Evolutionary conservation across 2,888 invertebrate species (phyloP), one percentile per base, ranked within the genome.

Genomic region (Orgyia antiqua): DNA sequence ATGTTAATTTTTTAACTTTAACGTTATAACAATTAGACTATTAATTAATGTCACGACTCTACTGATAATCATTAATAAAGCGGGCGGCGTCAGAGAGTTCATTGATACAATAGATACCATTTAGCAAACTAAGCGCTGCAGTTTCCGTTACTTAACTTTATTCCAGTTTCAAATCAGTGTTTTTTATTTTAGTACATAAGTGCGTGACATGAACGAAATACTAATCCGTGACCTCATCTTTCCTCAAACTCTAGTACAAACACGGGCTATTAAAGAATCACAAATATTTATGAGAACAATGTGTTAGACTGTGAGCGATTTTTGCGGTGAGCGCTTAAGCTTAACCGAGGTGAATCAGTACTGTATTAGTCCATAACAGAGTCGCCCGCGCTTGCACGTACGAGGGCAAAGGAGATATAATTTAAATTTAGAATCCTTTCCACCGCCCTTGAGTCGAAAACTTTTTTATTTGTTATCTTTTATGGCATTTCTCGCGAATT

Each of bases 361-460:
- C 63, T 66, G 70, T 68, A 75, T 79, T 74, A 80, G 80, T 65
- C 77, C 73, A 83, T 83, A 83, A 61, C 67, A 70, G 70, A 72
- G 73, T 55, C 79, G 84, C 80, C 46, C 84, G 84, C 80, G 83
- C 78, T 65, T 65, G 58, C 54, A 59, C 66, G 67, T 49, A 52
- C 42, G 48, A 52, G 39, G 60, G 62, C 68, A 61, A 71, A 69
- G 64, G 63, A 72, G 60, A 66, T 57, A 64, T 64, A 15, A 78
- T 79, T 82, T 83, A 83, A 79, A 83, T 75, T 80, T 80, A 80
- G 77, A 78, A 75, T 69, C 66, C 69, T 66, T 73, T 62, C 63
- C 59, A 60, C 50, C 59, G 69, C 73, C 72, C 71, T 72, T 74
- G 71, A 53, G 45, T 58, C 58, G 50, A 57, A 48, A 55, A 38